Evolutionary conservation across 2,888 invertebrate species (phyloP).

Genomic region (Dicycla oo): DNA sequence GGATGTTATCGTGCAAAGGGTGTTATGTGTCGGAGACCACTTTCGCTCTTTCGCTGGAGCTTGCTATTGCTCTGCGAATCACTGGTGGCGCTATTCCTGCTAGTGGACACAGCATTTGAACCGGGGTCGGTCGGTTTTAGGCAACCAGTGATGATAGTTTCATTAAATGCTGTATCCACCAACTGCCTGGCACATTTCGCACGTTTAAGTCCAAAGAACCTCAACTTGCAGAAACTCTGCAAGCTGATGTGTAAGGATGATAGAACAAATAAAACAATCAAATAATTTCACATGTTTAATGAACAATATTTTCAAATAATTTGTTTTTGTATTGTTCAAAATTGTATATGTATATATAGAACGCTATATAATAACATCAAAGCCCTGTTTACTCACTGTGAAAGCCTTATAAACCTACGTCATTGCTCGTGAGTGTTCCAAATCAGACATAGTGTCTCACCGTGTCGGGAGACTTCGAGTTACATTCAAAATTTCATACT

Average conservation of each 20-base stretch:
- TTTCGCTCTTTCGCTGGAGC: no score
- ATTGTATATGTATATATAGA: conserved; percentile 88
- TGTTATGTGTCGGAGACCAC: no score
- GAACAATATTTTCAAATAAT: conserved; percentile 88
- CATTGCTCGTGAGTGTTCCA: conserved; percentile 71
- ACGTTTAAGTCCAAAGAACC: no score
- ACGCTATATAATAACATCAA: conserved; percentile 86
- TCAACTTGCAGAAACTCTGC: not conserved
- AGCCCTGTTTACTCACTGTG: conserved; percentile 89
- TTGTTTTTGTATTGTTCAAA: conserved; percentile 86
- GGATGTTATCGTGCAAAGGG: no score
- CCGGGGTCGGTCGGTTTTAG: no score
- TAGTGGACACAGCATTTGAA: no score
- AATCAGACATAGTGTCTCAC: conserved; percentile 65
- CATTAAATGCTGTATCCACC: no score
- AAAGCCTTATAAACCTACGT: conserved; percentile 85
- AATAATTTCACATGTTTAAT: conserved; percentile 87
- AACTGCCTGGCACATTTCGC: no score
- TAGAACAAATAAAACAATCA: conserved; percentile 71
- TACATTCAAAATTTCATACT: conserved; percentile 37
- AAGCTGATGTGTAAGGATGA: not conserved
- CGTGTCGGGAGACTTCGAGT: conserved; percentile 33
- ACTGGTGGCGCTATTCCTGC: no score
- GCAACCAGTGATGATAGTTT: no score
- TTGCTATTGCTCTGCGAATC: no score